Base-by-base conservation (phyloP, 37 sponge, comb jelly and placozoan genomes). In the Haliclona indistincta region DNA sequence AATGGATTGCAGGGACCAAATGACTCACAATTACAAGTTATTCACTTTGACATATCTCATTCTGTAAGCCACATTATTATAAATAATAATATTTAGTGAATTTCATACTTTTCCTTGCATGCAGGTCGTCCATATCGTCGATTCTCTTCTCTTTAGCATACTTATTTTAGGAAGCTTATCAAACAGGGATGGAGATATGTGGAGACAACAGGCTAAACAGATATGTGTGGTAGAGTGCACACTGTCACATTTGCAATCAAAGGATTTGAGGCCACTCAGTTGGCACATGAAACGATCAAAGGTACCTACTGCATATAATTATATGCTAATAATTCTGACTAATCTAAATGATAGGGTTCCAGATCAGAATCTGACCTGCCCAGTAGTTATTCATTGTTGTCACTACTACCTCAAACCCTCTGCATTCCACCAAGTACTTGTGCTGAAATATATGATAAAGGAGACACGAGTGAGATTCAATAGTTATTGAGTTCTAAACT, bases 221-320 rank as follows among this genome's bases (percentile, higher is more conserved):
- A 36, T 77, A 22, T 91, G 81, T 78, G 79, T 63, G 32, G 68
- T 91, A 2, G 91, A 91, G 42, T 47, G 81, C 15, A 91, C 91
- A 20, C 23, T 84, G 33, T 70, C 78, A 0, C 39, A 68, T 6
- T n/a, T 58, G 22, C 26, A 58, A 25, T 25, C n/a, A 25, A 26
- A 58, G 7, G n/a, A n/a, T n/a, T n/a, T n/a, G n/a, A n/a, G n/a
- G n/a, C n/a, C n/a, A n/a, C n/a, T n/a, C n/a, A n/a, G n/a, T n/a
- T n/a, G n/a, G n/a, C n/a, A n/a, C n/a, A n/a, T n/a, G n/a, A n/a
- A n/a, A n/a, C n/a, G n/a, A n/a, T n/a, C n/a, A n/a, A n/a, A n/a
- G n/a, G n/a, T n/a, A n/a, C n/a, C n/a, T n/a, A n/a, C n/a, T n/a
- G n/a, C n/a, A n/a, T n/a, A n/a, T n/a, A n/a, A n/a, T n/a, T n/a